Base-by-base conservation (phyloP, 2,113 vertebrate genomes). In the Lipophrys pholis region DNA sequence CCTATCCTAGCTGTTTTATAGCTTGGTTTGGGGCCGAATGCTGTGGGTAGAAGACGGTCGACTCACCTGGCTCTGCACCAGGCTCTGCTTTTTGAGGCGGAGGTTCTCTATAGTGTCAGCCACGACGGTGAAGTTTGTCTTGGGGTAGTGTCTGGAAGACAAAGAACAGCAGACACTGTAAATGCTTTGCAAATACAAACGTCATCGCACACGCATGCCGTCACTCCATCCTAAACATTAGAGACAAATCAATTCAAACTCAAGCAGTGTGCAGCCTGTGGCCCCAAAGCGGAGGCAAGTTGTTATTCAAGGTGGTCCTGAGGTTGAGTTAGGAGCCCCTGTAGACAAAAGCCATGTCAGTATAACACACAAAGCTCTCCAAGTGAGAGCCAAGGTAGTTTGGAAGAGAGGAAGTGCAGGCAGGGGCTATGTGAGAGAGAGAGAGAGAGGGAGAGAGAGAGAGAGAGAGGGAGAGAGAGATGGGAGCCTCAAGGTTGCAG, bases 21-120 rank as follows among this genome's bases (percentile, higher is more conserved):
- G 2, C 21, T 30, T 30, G 21, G 4, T 30, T 30, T 30, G 2
- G 21, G 21, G 21, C 4, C 21, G 21, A 4, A 30, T 30, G 21
- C 21, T 30, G 21, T 2, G 2, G 21, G 21, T 2, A 4, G 21
- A 30, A 30, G 21, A 30, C 2, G 2, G 2, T 30, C n/a, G 12
- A 30, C 81, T 94, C 92, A 99, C 98, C 94, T 96, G 95, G 92
- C 98, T 99, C 92, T 99, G 97, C 69, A 98, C 95, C 93, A 97
- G 95, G 2, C 94, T 98, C 94, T 99, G 98, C 88, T 98, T 94
- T 95, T 98, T 97, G 66, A 99, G 95, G 14, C 98, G 96, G 82
- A 97, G 94, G 90, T 99, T 99, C 94, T 99, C 97, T 1, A 97
- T 97, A 67, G 98, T 99, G 90, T 99, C 97, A 3, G 96, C 95